Percentiles rank a stretch among this genome's conserved stretches.
Evolutionary conservation across 2,113 vertebrate species (phyloP).

Genomic region (Heloderma charlesbogerti): DNA sequence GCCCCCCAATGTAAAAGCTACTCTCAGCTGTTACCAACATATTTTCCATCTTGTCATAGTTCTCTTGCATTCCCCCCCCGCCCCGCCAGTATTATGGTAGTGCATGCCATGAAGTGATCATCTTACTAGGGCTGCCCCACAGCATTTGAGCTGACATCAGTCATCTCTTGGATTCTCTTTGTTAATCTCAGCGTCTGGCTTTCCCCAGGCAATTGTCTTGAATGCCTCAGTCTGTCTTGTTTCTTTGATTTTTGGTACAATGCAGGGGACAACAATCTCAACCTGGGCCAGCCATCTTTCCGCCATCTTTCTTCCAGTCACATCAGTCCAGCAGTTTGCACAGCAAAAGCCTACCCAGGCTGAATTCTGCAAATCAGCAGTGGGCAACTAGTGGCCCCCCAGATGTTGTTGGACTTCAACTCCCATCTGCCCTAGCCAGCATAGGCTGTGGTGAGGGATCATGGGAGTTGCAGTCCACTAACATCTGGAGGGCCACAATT

Average conservation of each 20-base stretch:
- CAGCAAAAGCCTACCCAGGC: background rate
- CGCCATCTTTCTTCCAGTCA: background rate
- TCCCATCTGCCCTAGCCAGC: too few species aligned
- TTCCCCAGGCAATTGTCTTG: slow-evolving; percentile 48
- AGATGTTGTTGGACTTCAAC: too few species aligned
- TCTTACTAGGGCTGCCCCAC: slow-evolving; percentile 68
- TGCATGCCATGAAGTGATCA: slow-evolving; percentile 56
- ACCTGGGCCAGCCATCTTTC: background rate
- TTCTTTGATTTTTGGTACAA: background rate
- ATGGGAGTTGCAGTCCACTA: too few species aligned
- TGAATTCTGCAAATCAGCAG: background rate
- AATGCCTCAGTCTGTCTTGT: background rate
- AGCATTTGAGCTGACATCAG: slow-evolving; percentile 55
- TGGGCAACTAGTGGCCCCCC: too few species aligned
- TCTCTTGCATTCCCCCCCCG: slow-evolving; percentile 11
- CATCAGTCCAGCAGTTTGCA: background rate
- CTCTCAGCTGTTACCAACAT: slow-evolving; percentile 60
- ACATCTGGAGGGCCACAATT: too few species aligned
- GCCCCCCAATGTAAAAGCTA: slow-evolving; percentile 55
- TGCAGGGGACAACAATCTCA: too few species aligned
- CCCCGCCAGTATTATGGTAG: slow-evolving; percentile 55
- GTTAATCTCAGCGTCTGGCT: slow-evolving; percentile 51
- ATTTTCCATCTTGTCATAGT: slow-evolving; percentile 70
- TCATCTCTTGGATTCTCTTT: slow-evolving; percentile 19
- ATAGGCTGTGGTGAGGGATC: too few species aligned